Evolutionary conservation across 2,888 invertebrate species (phyloP).

Genomic region (Himalopsyche tibetana): DNA sequence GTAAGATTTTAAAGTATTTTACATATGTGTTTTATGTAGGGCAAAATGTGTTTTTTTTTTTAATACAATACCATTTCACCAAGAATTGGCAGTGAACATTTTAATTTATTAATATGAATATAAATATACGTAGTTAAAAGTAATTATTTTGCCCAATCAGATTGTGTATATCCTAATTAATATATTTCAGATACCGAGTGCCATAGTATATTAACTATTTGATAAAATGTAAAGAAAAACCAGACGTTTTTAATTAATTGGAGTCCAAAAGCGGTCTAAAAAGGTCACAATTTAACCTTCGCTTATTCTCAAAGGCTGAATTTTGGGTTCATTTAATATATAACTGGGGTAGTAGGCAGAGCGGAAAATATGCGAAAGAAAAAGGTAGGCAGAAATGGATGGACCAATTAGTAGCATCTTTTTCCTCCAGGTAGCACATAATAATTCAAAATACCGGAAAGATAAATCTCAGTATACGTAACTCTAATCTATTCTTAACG

Average conservation of each 20-base stretch:
- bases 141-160: no score
- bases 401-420: conserved; percentile 7
- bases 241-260: not conserved
- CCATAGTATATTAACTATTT: not conserved
- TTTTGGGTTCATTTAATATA: conserved; percentile 21
- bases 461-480: not conserved
- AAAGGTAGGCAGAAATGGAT: conserved; percentile 37
- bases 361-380: conserved; percentile 8
- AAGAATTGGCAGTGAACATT: no score
- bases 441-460: not conserved
- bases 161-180: no score
- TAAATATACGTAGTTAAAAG: no score
- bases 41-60: no score
- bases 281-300: conserved; percentile 30
- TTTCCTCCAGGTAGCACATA: conserved; percentile 5
- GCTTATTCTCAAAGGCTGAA: conserved; percentile 1
- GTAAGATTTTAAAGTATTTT: no score
- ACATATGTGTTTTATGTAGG: no score
- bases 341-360: not conserved
- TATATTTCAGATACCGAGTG: no score
- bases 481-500: not conserved
- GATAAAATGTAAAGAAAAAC: not conserved
- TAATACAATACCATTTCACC: no score
- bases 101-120: no score
- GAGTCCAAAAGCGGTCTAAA: not conserved